phyloP scores from a whole-genome alignment of 1,140 invertebrate species.

The Leptinotarsa lineolata region DNA sequence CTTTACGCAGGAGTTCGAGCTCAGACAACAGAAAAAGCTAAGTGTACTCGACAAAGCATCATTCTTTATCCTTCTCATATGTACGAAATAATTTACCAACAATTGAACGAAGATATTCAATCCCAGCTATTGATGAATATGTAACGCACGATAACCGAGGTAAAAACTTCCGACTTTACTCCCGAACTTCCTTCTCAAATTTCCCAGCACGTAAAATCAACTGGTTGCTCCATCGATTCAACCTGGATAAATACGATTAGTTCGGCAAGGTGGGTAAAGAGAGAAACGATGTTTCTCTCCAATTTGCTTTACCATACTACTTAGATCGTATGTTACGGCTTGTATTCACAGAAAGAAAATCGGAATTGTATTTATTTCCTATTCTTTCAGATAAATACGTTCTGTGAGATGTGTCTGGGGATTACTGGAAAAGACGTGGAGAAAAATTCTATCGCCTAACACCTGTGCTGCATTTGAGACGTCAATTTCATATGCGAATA shows the following conservation, averaged over 20 bases:
- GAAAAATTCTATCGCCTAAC: too few species aligned
- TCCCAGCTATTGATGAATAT: background rate
- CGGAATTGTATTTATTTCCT: background rate
- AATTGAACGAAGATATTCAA: background rate
- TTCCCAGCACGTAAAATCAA: slow-evolving; percentile 26
- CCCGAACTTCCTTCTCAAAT: background rate
- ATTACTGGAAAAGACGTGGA: background rate
- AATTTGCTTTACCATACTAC: slow-evolving; percentile 17
- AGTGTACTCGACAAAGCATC: too few species aligned
- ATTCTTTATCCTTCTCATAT: too few species aligned
- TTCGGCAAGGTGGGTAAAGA: slow-evolving; percentile 11
- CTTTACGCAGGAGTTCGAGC: too few species aligned
- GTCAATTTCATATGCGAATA: too few species aligned
- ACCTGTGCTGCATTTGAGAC: too few species aligned
- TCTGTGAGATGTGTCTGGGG: background rate
- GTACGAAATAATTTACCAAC: background rate
- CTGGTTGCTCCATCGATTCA: slow-evolving; percentile 35
- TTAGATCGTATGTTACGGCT: background rate
- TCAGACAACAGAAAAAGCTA: too few species aligned
- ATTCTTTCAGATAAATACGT: background rate
- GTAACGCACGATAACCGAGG: background rate
- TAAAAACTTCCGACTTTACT: background rate
- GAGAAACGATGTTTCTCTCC: slow-evolving; percentile 23
- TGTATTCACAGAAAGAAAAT: background rate
- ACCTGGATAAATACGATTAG: slow-evolving; percentile 31